phyloP scores from a whole-genome alignment of 2,113 vertebrate genomes.

The Syngnathus floridae region DNA sequence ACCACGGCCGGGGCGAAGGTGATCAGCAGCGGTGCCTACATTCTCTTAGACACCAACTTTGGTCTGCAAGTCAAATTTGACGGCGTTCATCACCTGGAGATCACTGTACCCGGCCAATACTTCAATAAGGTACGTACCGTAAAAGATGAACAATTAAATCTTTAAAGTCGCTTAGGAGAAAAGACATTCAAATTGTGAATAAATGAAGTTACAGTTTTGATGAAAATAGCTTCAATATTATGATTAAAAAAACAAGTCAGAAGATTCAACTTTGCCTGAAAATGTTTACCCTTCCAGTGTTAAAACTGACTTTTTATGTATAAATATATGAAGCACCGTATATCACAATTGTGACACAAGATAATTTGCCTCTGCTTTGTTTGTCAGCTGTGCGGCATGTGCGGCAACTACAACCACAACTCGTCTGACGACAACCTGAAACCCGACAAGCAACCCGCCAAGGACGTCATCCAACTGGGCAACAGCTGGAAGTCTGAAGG shows the following conservation, averaged over 20 bases:
- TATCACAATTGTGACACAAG: neutral
- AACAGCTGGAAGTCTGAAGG: constrained; percentile 77
- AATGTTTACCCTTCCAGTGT: too few relatives aligned
- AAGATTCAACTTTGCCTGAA: too few relatives aligned
- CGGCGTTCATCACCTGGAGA: constrained; percentile 79
- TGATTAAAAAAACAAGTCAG: too few relatives aligned
- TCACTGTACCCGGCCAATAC: constrained; percentile 79
- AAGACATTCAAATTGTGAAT: too few relatives aligned
- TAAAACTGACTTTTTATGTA: too few relatives aligned
- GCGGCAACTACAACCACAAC: constrained; percentile 78
- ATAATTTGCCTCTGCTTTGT: neutral
- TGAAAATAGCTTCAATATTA: neutral
- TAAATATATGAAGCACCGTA: neutral
- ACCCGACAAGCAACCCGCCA: constrained; percentile 65
- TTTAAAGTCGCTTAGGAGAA: neutral
- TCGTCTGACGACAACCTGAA: constrained; percentile 72
- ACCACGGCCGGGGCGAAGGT: constrained; percentile 56
- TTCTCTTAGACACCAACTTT: constrained; percentile 78
- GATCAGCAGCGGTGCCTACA: constrained; percentile 75
- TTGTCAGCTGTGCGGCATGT: constrained; percentile 77
- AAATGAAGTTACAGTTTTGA: neutral
- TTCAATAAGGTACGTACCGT: constrained; percentile 73
- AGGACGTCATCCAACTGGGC: constrained; percentile 67
- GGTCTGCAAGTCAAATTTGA: constrained; percentile 82
- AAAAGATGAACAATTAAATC: neutral